Conservation (phyloP, 2,888 invertebrate genomes). For the Polymixis lichenea region DNA sequence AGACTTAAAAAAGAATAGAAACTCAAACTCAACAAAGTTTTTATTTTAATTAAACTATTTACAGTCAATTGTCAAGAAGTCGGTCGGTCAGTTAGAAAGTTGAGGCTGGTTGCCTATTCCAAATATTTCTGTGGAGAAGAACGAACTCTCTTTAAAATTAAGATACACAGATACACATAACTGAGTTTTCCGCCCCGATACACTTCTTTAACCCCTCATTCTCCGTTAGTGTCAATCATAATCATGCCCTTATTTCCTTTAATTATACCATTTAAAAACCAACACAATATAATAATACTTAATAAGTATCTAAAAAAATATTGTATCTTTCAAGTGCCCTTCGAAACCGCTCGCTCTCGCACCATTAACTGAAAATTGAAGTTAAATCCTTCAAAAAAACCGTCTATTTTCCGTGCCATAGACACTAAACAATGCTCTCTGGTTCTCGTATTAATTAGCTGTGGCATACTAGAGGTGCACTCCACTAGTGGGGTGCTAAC, state of each 20-base stretch:
- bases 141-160: no score
- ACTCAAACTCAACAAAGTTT: no score
- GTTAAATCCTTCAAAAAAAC: slow-evolving; percentile 26
- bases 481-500: slow-evolving; percentile 50
- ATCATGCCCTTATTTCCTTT: neutral
- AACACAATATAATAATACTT: no score
- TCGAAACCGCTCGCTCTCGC: neutral
- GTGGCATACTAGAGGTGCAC: slow-evolving; percentile 58
- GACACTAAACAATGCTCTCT: slow-evolving; percentile 43
- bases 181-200: neutral
- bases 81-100: no score
- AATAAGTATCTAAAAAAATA: neutral
- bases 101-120: no score
- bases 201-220: neutral
- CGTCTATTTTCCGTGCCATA: slow-evolving; percentile 40
- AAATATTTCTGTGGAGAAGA: no score
- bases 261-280: neutral
- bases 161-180: neutral
- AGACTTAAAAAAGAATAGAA: no score
- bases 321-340: neutral
- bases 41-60: no score
- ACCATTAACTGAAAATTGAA: slow-evolving; percentile 32
- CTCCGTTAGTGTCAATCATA: no score
- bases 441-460: slow-evolving; percentile 65
- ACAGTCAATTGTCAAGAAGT: no score